These are phyloP conservation scores for Pogonomyrmex barbatus DNA, from an alignment of 1,140 invertebrate genomes.

Conservation along the genomic window DNA sequence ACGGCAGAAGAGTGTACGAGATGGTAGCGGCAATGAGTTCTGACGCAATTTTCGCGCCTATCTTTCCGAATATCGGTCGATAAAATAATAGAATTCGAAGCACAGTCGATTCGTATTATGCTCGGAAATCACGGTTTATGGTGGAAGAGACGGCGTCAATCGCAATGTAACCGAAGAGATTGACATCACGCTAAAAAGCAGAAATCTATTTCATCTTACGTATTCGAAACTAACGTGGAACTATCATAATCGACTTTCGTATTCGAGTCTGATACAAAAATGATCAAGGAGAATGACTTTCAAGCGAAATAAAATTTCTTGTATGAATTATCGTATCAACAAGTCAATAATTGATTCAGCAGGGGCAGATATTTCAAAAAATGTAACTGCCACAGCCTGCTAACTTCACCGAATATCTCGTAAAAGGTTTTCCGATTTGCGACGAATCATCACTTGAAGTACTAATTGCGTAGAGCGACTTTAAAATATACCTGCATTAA, in stretches of 20 bases:
- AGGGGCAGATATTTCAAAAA: background rate
- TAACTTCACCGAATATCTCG: background rate
- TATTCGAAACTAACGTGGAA: background rate
- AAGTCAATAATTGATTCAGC: background rate
- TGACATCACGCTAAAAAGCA: background rate
- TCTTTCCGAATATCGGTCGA: constrained; percentile 19
- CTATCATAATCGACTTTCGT: background rate
- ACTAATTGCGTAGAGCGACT: constrained; percentile 25
- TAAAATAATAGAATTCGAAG: constrained; percentile 32
- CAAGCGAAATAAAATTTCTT: background rate
- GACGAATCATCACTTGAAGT: background rate
- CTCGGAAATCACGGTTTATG: background rate
- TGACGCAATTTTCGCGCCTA: constrained; percentile 58
- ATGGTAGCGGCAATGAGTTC: background rate
- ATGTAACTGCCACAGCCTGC: background rate
- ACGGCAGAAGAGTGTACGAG: background rate
- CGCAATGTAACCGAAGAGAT: background rate
- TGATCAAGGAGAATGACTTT: background rate
- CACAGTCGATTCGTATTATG: constrained; percentile 40
- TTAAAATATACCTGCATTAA: constrained; percentile 49
- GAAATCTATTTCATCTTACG: background rate
- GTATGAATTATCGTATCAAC: background rate
- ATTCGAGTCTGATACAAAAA: background rate
- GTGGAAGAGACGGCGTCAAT: background rate
- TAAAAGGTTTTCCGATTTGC: constrained; percentile 31